phyloP scores from a whole-genome alignment of 53 echinoderm and acorn worm genomes.

The Stichopus horrens region DNA sequence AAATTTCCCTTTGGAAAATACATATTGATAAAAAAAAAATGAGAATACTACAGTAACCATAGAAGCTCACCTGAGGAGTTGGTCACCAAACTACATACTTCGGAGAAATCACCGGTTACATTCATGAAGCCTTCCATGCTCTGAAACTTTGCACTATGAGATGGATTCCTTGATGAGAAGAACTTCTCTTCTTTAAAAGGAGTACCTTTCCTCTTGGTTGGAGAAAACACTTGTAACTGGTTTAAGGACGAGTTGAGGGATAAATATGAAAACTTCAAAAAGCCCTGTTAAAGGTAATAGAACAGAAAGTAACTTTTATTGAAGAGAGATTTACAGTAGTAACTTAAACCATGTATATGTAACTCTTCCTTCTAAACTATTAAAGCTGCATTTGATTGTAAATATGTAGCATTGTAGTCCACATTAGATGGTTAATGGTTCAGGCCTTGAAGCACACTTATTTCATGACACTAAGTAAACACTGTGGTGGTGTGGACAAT shows the following conservation, averaged over 20 bases:
- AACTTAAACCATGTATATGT: too few species aligned
- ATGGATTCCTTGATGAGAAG: background rate
- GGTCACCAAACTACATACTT: conserved; percentile 82
- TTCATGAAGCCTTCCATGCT: background rate
- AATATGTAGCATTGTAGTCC: too few species aligned
- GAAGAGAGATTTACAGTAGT: too few species aligned
- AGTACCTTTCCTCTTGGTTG: conserved; percentile 50
- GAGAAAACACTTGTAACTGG: conserved; percentile 68
- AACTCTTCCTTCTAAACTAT: too few species aligned
- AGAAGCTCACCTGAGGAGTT: conserved; percentile 57
- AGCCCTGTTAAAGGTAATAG: conserved; percentile 56
- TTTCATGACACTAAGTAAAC: too few species aligned
- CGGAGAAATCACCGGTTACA: conserved; percentile 53
- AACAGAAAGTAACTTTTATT: too few species aligned
- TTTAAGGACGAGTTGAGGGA: conserved; percentile 49
- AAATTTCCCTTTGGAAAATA: too few species aligned
- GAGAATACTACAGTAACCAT: background rate
- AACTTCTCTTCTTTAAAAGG: conserved; percentile 21
- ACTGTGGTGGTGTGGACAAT: too few species aligned
- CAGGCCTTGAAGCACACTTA: too few species aligned
- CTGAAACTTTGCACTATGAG: background rate
- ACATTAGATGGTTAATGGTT: too few species aligned
- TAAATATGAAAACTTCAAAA: conserved; percentile 72
- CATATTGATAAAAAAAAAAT: background rate
- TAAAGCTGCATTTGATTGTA: too few species aligned